Evolutionary conservation across 2,113 vertebrate genomes (phyloP), one percentile per base, ranked within the genome.

Genomic region (Rhodinocichla rosea): DNA sequence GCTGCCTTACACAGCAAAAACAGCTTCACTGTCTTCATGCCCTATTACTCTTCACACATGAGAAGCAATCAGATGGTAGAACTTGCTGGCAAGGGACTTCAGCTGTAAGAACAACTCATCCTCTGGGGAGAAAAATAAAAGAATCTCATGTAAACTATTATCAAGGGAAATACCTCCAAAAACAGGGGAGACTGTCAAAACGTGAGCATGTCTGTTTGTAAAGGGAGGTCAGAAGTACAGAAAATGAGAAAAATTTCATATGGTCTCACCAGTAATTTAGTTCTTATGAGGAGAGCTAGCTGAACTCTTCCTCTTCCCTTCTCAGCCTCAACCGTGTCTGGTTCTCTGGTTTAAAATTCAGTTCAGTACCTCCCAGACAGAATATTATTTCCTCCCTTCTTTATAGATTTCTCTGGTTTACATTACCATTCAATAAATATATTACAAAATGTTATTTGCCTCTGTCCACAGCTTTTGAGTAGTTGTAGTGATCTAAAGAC

Each of bases 371-470:
- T 84, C 87, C 55, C 93, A 87, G 52, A 56, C 45, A 85, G 75
- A 94, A 79, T 83, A 83, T 68, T 4, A 83, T 94, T 91, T 93
- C 89, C 78, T 91, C 50, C 59, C 39, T 79, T 49, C 57, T 87
- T 76, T 74, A 91, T 37, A 63, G 49, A 83, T 81, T 87, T 87
- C 50, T 92, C 77, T 90, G 89, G 78, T 87, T 94, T 88, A 65
- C 45, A 91, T 95, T 94, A 95, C 39, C 45, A 35, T 91, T 85
- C 89, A 89, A 78, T 89, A 90, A 88, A 91, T 94, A 39, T 19
- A 70, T 77, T 81, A 64, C 39, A 84, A 85, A 90, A 91, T 24
- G 32, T 57, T 87, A 63, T 74, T 85, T 91, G 45, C 67, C 59
- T 73, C 71, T 80, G 59, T 89, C 74, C 35, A 33, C 74, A 64